These are phyloP conservation scores for Pseudochirops cupreus DNA, from an alignment of 2,797 vertebrate species.

Conservation along the genomic window DNA sequence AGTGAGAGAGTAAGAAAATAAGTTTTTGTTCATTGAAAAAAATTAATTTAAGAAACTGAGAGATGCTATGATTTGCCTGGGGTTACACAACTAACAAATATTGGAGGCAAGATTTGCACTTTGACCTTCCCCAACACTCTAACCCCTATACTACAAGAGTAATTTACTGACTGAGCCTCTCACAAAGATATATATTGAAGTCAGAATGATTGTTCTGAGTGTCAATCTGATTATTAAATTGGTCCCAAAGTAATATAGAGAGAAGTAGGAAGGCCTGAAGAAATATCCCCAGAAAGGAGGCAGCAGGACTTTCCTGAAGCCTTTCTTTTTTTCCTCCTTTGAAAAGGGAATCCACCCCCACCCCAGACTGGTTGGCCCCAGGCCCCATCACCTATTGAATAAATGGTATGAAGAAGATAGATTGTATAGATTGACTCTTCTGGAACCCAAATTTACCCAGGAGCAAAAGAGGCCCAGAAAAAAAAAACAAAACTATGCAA, in stretches of 20 bases:
- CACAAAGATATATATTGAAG: not conserved
- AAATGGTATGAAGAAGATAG: too few relatives aligned
- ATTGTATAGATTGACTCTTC: too few relatives aligned
- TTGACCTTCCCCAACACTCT: not conserved
- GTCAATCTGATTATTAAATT: not conserved
- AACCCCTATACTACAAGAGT: not conserved
- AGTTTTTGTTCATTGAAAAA: not conserved
- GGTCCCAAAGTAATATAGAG: not conserved
- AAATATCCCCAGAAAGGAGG: not conserved
- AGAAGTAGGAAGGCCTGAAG: not conserved
- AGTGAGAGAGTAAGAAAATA: not conserved
- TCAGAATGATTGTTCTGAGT: not conserved
- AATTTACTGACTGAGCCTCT: not conserved
- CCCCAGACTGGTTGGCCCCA: not conserved
- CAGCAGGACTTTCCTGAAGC: not conserved
- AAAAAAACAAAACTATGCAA: too few relatives aligned
- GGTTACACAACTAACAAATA: not conserved
- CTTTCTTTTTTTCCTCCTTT: not conserved
- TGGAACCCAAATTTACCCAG: too few relatives aligned
- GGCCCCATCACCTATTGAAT: too few relatives aligned
- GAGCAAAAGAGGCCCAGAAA: too few relatives aligned
- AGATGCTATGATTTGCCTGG: not conserved
- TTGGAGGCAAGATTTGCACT: not conserved
- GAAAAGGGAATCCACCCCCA: not conserved
- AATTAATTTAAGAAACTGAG: not conserved